Conservation (phyloP, 1,140 invertebrate species). For the Drosophila takahashii region DNA sequence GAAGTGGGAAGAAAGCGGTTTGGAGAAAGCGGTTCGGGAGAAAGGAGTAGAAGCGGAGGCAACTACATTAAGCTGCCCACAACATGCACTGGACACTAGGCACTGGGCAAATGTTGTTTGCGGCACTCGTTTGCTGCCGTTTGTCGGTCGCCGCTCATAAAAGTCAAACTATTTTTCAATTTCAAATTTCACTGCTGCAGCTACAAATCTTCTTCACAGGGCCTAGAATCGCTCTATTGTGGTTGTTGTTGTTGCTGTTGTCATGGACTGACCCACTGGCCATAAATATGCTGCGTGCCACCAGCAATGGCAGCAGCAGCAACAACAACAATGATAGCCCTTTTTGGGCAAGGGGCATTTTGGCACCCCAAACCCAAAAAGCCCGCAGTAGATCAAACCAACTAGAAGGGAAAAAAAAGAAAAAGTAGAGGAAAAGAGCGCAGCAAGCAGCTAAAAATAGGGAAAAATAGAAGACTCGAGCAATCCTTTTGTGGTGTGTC, state of each 20-base stretch:
- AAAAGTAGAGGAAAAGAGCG: slow-evolving; percentile 18
- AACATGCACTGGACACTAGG: slow-evolving; percentile 39
- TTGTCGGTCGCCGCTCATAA: slow-evolving; percentile 76
- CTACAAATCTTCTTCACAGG: slow-evolving; percentile 78
- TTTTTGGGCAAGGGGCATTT: slow-evolving; percentile 33
- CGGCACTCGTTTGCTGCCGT: slow-evolving; percentile 36
- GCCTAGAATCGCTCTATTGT: slow-evolving; percentile 20
- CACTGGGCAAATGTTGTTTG: slow-evolving; percentile 35
- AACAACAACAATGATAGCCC: slow-evolving; percentile 22
- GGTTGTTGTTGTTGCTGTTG: slow-evolving; percentile 49
- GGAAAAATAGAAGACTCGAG: slow-evolving; percentile 30
- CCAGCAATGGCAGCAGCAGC: slow-evolving; percentile 30
- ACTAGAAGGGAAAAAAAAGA: slow-evolving; percentile 27
- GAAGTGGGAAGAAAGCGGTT: slow-evolving; percentile 4
- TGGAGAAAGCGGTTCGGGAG: background rate
- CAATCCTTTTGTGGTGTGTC: slow-evolving; percentile 69
- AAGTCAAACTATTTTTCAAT: slow-evolving; percentile 83
- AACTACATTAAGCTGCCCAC: slow-evolving; percentile 47
- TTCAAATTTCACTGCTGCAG: slow-evolving; percentile 79
- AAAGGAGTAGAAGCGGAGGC: slow-evolving; percentile 1
- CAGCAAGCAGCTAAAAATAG: slow-evolving; percentile 3
- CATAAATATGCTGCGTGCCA: slow-evolving; percentile 81
- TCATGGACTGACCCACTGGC: slow-evolving; percentile 72
- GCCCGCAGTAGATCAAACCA: slow-evolving; percentile 63
- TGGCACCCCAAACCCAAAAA: slow-evolving; percentile 13